Conservation (phyloP, 2,888 invertebrate genomes). For the Lymantria dispar region DNA sequence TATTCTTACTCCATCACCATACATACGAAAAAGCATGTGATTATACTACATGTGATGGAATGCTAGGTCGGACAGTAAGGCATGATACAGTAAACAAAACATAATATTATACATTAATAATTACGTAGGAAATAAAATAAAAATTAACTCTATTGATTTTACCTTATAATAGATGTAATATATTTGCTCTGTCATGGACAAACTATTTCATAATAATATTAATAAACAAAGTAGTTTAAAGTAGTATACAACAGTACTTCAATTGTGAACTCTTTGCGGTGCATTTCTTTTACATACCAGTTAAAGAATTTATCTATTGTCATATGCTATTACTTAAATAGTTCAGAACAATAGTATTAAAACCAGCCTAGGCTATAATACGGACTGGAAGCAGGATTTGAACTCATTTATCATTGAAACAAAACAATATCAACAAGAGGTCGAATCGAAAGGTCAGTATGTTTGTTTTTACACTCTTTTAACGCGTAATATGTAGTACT, state of each 20-base stretch:
- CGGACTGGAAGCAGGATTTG: slow-evolving; percentile 21
- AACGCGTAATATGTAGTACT: neutral
- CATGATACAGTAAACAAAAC: too few relatives aligned
- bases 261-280: slow-evolving; percentile 7
- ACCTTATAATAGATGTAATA: slow-evolving; percentile 2
- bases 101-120: too few relatives aligned
- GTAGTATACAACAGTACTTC: slow-evolving; percentile 30
- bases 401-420: slow-evolving; percentile 43
- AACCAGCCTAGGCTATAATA: slow-evolving; percentile 36
- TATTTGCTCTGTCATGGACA: slow-evolving; percentile 27
- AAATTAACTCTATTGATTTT: too few relatives aligned
- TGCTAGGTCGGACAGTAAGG: too few relatives aligned
- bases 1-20: too few relatives aligned
- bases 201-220: slow-evolving; percentile 47
- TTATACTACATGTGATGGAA: too few relatives aligned
- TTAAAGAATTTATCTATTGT: slow-evolving; percentile 18
- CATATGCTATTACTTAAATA: slow-evolving; percentile 8
- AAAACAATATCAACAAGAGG: slow-evolving; percentile 36
- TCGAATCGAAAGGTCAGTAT: slow-evolving; percentile 35
- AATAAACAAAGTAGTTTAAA: slow-evolving; percentile 47
- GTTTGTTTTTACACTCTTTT: neutral
- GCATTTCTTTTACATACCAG: slow-evolving; percentile 1
- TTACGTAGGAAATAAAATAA: too few relatives aligned
- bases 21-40: too few relatives aligned
- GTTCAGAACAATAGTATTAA: slow-evolving; percentile 27